phyloP scores from a whole-genome alignment of 2,888 invertebrate species.

The Drosophila rellima region DNA sequence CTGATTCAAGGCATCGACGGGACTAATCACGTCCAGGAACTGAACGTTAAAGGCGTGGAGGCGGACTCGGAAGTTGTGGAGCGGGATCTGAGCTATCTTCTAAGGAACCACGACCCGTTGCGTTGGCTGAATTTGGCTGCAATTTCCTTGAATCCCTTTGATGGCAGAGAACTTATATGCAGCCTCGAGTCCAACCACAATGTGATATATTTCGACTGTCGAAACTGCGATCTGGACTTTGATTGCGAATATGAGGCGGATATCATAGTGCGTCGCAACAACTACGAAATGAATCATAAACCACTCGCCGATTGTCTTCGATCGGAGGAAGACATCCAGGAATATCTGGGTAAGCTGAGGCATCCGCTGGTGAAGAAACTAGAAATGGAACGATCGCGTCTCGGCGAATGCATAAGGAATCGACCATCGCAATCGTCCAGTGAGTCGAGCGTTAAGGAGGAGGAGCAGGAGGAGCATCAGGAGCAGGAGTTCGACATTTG shows the following conservation, averaged over 20 bases:
- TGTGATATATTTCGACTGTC: slow-evolving; percentile 67
- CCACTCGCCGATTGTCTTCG: slow-evolving; percentile 60
- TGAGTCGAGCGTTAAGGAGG: slow-evolving; percentile 1
- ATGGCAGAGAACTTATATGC: slow-evolving; percentile 56
- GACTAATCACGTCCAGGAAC: slow-evolving; percentile 57
- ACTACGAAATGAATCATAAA: slow-evolving; percentile 45
- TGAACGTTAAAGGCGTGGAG: slow-evolving; percentile 67
- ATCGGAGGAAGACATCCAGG: slow-evolving; percentile 62
- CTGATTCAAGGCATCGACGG: slow-evolving; percentile 49
- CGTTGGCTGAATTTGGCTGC: slow-evolving; percentile 66
- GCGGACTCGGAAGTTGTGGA: slow-evolving; percentile 33
- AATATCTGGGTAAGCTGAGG: slow-evolving; percentile 55
- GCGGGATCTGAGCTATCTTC: slow-evolving; percentile 48
- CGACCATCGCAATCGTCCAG: slow-evolving; percentile 14
- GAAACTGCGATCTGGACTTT: slow-evolving; percentile 67
- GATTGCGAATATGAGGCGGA: slow-evolving; percentile 75
- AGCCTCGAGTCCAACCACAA: slow-evolving; percentile 62
- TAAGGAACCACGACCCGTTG: slow-evolving; percentile 64
- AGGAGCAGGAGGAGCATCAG: slow-evolving; percentile 35
- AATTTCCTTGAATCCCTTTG: slow-evolving; percentile 34
- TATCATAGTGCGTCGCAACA: slow-evolving; percentile 76
- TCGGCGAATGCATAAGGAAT: slow-evolving; percentile 38
- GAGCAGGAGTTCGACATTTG: slow-evolving; percentile 61
- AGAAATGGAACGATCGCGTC: not conserved
- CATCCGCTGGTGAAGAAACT: slow-evolving; percentile 55